Conservation (phyloP, 2,888 invertebrate genomes). For the Cheilosia pagana region DNA sequence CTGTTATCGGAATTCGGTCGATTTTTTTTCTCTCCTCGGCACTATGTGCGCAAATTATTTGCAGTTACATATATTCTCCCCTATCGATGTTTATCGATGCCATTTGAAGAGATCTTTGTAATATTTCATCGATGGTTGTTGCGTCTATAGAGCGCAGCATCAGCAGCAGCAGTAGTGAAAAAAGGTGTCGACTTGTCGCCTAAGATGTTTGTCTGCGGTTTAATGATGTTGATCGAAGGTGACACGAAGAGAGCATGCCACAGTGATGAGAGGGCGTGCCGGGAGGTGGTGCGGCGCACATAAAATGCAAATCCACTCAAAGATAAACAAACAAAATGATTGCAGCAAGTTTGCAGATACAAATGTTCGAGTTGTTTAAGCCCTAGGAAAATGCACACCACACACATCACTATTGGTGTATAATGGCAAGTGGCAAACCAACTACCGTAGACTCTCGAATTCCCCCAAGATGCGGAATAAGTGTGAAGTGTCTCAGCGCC, state of each 20-base stretch:
- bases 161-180: constrained; percentile 18
- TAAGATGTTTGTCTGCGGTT: constrained; percentile 43
- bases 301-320: constrained; percentile 56
- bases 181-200: constrained; percentile 57
- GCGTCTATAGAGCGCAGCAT: not conserved
- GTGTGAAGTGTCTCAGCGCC: constrained; percentile 24
- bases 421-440: not conserved
- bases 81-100: constrained; percentile 64
- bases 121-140: constrained; percentile 62
- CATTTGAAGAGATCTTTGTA: constrained; percentile 63
- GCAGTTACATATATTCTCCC: constrained; percentile 31
- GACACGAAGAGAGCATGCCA: constrained; percentile 37
- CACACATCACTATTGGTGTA: constrained; percentile 2
- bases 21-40: not conserved
- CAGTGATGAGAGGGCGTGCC: not conserved
- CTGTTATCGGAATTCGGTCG: constrained; percentile 67
- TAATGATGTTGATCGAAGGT: constrained; percentile 64
- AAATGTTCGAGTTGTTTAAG: constrained; percentile 28
- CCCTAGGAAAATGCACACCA: constrained; percentile 12
- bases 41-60: constrained; percentile 41
- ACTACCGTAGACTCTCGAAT: constrained; percentile 7
- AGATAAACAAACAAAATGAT: constrained; percentile 69
- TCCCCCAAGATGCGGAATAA: not conserved
- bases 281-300: constrained; percentile 18
- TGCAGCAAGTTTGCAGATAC: constrained; percentile 40